Evolutionary conservation across 1,140 invertebrate species (phyloP).

Genomic region (Apis dorsata): DNA sequence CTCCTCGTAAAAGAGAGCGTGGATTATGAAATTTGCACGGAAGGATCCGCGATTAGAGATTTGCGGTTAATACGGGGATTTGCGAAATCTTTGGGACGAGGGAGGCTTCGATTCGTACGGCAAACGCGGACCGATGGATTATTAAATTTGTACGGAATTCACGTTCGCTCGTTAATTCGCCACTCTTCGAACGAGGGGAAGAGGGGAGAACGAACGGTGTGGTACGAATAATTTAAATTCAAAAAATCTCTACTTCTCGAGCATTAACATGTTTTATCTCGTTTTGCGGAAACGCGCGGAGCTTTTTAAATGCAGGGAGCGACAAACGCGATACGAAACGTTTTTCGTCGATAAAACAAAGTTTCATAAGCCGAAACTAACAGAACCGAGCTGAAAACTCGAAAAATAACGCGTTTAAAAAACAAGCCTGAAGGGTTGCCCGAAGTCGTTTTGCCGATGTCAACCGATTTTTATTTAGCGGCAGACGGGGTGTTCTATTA

Average conservation of each 20-base stretch:
- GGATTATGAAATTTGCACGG: no score
- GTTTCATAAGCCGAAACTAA: background rate
- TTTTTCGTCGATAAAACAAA: constrained; percentile 7
- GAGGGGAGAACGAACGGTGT: background rate
- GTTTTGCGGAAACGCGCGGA: background rate
- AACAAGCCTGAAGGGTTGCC: background rate
- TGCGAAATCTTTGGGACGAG: no score
- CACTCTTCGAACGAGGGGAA: background rate
- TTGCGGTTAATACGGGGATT: no score
- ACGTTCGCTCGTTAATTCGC: background rate
- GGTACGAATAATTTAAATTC: background rate
- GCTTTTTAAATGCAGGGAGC: background rate
- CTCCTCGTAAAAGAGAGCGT: no score
- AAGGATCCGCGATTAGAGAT: no score
- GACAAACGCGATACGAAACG: background rate
- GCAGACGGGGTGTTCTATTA: constrained; percentile 5
- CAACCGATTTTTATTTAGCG: constrained; percentile 29
- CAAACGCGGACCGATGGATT: no score
- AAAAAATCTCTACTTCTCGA: background rate
- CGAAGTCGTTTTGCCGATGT: background rate
- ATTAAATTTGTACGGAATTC: background rate
- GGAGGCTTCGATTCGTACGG: no score
- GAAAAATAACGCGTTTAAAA: constrained; percentile 33
- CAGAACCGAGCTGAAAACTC: background rate
- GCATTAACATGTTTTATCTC: background rate